Base-by-base conservation (phyloP, 2,888 invertebrate genomes). In the Salpingus planirostris region DNA sequence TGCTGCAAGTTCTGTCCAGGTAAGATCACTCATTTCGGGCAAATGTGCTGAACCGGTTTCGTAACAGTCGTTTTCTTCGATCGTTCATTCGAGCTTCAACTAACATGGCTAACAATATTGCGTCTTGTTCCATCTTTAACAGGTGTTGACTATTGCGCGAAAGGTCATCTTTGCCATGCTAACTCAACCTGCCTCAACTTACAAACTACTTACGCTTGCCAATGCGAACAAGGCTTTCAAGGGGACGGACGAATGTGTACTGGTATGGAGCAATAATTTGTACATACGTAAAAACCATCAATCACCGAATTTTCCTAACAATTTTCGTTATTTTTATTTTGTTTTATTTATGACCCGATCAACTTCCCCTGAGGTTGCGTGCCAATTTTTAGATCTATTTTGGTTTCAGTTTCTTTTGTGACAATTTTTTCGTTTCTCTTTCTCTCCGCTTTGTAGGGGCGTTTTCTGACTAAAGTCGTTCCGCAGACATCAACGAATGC, bases 1-100 rank as follows among this genome's bases (percentile, higher is more conserved):
- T 91, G 90, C 69, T 91, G 91, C 72, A 85, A 85, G 63, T 84
- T 86, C 60, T 91, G 91, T 65, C 83, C 82, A 68, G 89, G 89
- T 86, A 65, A 44, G 31, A 18, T 7, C 13, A 12, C 12, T n/a
- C n/a, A n/a, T n/a, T n/a, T n/a, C n/a, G n/a, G n/a, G n/a, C n/a
- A n/a, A n/a, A n/a, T n/a, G n/a, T n/a, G n/a, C n/a, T n/a, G n/a
- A n/a, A n/a, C n/a, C n/a, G 2, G 8, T 26, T 11, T 14, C n/a
- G n/a, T 14, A 36, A 18, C 13, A 26, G 10, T 6, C 7, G 4
- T n/a, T 27, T 11, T 27, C 27, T 21, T 18, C n/a, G 13, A 21
- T 3, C 11, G 5, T 18, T 28, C 28, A 38, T 42, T 21, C n/a
- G n/a, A n/a, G n/a, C n/a, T n/a, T n/a, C n/a, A n/a, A n/a, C n/a